Conservation (phyloP, 2,797 vertebrate genomes). For the Acrossocheilus fasciatus region DNA sequence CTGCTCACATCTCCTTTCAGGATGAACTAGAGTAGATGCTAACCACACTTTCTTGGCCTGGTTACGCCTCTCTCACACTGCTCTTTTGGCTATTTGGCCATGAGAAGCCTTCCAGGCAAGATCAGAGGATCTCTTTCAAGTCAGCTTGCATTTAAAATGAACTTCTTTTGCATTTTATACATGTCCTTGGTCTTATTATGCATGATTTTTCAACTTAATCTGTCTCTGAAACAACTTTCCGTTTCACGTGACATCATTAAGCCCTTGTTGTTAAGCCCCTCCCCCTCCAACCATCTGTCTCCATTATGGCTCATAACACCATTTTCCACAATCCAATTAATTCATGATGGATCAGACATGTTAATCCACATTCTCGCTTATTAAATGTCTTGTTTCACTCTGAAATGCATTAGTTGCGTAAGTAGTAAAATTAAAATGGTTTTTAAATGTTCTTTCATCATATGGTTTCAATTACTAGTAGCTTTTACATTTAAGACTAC, state of each 20-base stretch:
- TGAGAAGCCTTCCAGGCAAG: constrained; percentile 57
- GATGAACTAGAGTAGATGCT: constrained; percentile 59
- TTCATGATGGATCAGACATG: neutral
- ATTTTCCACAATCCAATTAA: neutral
- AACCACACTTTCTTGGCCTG: constrained; percentile 70
- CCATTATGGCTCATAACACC: neutral
- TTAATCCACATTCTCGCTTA: neutral
- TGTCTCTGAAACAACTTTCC: neutral
- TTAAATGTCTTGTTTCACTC: neutral
- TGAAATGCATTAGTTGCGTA: neutral
- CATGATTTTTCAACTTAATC: neutral
- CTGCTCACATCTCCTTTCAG: constrained; percentile 66
- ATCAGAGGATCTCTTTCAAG: constrained; percentile 10
- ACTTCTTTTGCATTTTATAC: neutral
- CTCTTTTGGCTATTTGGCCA: constrained; percentile 66
- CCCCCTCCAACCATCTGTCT: neutral
- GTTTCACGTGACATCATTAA: neutral
- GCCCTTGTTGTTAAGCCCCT: neutral
- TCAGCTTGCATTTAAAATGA: neutral
- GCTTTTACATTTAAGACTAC: constrained; percentile 6
- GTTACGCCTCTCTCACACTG: constrained; percentile 69
- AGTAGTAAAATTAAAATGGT: neutral
- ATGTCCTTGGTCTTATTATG: neutral
- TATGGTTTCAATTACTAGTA: constrained; percentile 2
- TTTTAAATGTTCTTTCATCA: neutral